phyloP scores from a whole-genome alignment of 2,888 invertebrate species.

The Netelia virgata region DNA sequence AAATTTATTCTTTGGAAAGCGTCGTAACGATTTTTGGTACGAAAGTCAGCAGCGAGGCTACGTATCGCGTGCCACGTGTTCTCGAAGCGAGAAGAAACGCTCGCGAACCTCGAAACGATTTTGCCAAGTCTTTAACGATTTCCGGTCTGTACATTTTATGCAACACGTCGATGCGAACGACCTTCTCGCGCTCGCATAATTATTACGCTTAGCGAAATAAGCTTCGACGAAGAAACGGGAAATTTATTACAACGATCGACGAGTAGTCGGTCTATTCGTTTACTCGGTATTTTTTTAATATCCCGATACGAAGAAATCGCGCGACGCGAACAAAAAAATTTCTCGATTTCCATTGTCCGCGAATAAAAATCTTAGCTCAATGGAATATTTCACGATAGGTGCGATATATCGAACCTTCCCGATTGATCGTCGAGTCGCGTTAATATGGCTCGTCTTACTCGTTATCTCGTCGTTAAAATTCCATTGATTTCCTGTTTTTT shows the following conservation, averaged over 20 bases:
- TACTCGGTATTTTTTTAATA: conserved; percentile 60
- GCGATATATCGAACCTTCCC: conserved; percentile 50
- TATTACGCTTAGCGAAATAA: not conserved
- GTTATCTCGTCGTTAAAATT: conserved; percentile 62
- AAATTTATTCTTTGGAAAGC: not conserved
- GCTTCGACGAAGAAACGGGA: not conserved
- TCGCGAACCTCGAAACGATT: conserved; percentile 49
- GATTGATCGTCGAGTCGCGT: conserved; percentile 14
- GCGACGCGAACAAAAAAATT: conserved; percentile 41
- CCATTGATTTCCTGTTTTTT: conserved; percentile 14
- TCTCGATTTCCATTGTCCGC: conserved; percentile 24
- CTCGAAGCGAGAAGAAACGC: conserved; percentile 15
- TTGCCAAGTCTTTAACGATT: conserved; percentile 49
- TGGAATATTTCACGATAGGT: conserved; percentile 45
- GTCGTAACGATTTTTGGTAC: not conserved
- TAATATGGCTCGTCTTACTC: conserved; percentile 43
- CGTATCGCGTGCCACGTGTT: not conserved
- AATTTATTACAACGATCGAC: conserved; percentile 33
- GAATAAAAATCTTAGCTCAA: conserved; percentile 12
- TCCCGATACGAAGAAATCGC: conserved; percentile 41
- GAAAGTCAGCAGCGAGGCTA: not conserved
- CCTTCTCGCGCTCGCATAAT: conserved; percentile 46
- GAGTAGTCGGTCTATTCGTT: conserved; percentile 37
- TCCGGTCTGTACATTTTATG: conserved; percentile 56
- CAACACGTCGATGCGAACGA: conserved; percentile 39